A percentile compares a stretch with the other conserved stretches of the same genome.
These are phyloP conservation scores for Indicator indicator DNA, from an alignment of 2,113 vertebrate genomes.

Conservation along the genomic window DNA sequence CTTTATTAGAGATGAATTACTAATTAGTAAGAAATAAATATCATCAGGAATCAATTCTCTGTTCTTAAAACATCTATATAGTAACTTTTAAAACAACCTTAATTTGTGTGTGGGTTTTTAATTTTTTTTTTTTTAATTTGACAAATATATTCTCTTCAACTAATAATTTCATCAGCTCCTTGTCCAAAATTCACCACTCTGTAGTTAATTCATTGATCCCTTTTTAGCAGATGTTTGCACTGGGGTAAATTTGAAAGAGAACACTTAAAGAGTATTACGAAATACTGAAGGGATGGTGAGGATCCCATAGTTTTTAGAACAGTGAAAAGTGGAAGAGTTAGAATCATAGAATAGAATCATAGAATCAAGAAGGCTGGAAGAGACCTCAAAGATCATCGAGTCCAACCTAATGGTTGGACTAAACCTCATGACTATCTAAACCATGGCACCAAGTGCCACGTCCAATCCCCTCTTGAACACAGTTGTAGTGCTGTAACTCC, in stretches of 20 bases:
- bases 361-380: no score
- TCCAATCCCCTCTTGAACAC: no score
- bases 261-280: not conserved
- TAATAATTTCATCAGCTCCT: not conserved
- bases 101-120: accelerated
- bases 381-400: no score
- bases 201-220: not conserved
- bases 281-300: not conserved
- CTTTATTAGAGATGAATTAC: not conserved
- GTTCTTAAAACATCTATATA: not conserved
- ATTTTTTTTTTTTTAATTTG: not conserved
- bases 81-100: not conserved
- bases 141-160: not conserved
- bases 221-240: not conserved
- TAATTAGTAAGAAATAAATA: not conserved
- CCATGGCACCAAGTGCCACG: no score
- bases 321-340: not conserved
- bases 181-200: not conserved
- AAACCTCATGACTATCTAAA: no score
- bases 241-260: not conserved
- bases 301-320: not conserved
- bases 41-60: not conserved
- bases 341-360: no score
- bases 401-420: no score
- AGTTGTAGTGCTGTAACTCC: not conserved